Conservation (phyloP, 2,888 invertebrate species). For the Syrphus vitripennis region DNA sequence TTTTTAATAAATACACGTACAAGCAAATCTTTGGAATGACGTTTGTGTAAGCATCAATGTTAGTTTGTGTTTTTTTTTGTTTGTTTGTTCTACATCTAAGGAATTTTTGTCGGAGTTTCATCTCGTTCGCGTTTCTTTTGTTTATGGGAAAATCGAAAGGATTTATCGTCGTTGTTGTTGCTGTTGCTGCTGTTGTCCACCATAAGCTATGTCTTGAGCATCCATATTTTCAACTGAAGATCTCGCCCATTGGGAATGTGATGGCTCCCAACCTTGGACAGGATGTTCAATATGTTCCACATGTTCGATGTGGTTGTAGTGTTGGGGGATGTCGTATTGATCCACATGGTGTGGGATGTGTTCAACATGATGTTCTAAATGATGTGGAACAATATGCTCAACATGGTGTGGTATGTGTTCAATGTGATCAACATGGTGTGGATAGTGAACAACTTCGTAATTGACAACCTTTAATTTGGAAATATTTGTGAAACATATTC, state of each 20-base stretch:
- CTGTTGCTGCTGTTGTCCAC: conserved; percentile 76
- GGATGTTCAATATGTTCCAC: conserved; percentile 82
- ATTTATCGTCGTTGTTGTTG: conserved; percentile 24
- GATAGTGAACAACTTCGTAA: conserved; percentile 93
- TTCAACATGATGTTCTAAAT: conserved; percentile 82
- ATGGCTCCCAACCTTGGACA: conserved; percentile 80
- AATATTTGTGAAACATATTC: neutral
- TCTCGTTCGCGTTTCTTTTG: conserved; percentile 63
- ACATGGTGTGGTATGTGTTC: conserved; percentile 76
- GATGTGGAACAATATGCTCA: conserved; percentile 79
- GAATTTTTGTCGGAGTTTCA: conserved; percentile 64
- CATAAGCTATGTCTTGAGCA: conserved; percentile 80
- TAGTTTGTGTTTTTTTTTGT: conserved; percentile 40
- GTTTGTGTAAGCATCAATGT: conserved; percentile 62
- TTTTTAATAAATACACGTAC: conserved; percentile 70
- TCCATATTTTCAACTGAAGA: conserved; percentile 81
- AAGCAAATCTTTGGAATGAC: conserved; percentile 74
- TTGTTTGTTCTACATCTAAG: conserved; percentile 73
- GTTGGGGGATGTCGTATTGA: conserved; percentile 82
- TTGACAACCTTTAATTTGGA: conserved; percentile 84
- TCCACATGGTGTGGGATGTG: conserved; percentile 72
- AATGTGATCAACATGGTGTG: conserved; percentile 80
- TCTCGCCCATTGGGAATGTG: conserved; percentile 85
- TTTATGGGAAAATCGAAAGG: neutral
- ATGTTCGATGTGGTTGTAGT: conserved; percentile 81